Evolutionary conservation across 1,140 invertebrate genomes (phyloP).

Genomic region (Danaus plexippus): DNA sequence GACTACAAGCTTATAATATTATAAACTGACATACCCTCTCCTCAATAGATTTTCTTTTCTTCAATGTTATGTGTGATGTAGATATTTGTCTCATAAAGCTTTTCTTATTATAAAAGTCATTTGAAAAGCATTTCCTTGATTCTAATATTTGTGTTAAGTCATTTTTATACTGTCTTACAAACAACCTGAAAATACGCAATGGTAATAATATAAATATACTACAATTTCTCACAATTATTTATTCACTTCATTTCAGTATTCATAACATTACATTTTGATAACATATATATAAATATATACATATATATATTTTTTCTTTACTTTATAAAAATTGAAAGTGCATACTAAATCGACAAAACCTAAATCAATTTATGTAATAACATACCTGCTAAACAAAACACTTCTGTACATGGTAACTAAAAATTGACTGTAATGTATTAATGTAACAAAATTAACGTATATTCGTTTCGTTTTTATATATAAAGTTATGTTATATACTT

Average conservation of each 20-base stretch:
- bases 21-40: conserved; percentile 43
- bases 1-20: too few relatives aligned
- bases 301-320: too few relatives aligned
- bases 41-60: conserved; percentile 52
- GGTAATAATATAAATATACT: not conserved
- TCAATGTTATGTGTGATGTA: conserved; percentile 33
- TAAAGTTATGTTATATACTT: conserved; percentile 4
- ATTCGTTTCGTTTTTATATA: conserved; percentile 4
- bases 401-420: conserved; percentile 39
- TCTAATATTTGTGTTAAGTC: conserved; percentile 25
- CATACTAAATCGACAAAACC: too few relatives aligned
- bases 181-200: conserved; percentile 27
- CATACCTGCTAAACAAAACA: conserved; percentile 40
- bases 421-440: not conserved
- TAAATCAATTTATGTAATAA: conserved; percentile 1
- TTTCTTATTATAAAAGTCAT: conserved; percentile 15
- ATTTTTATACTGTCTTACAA: conserved; percentile 31
- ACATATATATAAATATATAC: too few relatives aligned
- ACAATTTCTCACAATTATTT: conserved; percentile 4
- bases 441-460: conserved; percentile 3
- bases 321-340: too few relatives aligned
- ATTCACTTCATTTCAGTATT: not conserved
- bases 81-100: conserved; percentile 27
- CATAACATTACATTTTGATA: too few relatives aligned
- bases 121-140: conserved; percentile 9